Percentiles rank a stretch among this genome's conserved stretches.
Conservation (phyloP, 2,888 invertebrate genomes). For the Euzophera pinguis region DNA sequence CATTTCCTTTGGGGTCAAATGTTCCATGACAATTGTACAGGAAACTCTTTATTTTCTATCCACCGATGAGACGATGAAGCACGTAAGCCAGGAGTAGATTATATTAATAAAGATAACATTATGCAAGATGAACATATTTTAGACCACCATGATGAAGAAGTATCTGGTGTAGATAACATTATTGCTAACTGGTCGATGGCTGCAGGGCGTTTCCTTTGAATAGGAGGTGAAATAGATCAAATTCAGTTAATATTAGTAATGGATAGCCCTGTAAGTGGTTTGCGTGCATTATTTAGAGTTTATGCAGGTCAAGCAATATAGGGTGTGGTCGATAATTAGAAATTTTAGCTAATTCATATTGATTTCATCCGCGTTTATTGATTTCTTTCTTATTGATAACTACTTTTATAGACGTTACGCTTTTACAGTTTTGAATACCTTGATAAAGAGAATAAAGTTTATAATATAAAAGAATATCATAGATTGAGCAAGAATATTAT, state of each 20-base stretch:
- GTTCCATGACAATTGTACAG: conserved; percentile 61
- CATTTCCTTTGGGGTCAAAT: conserved; percentile 53
- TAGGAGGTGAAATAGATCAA: not conserved
- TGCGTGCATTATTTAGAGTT: too few relatives aligned
- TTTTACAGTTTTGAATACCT: too few relatives aligned
- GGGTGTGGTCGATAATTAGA: too few relatives aligned
- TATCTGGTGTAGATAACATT: conserved; percentile 2
- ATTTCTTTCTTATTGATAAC: too few relatives aligned
- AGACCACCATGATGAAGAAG: not conserved
- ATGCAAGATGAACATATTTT: not conserved
- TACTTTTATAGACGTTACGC: too few relatives aligned
- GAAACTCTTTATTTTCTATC: conserved; percentile 71
- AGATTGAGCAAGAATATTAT: too few relatives aligned
- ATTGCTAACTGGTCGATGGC: not conserved
- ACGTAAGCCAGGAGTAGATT: conserved; percentile 42
- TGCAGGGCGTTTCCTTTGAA: not conserved
- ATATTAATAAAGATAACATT: conserved; percentile 1
- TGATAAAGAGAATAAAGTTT: too few relatives aligned
- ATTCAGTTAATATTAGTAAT: not conserved
- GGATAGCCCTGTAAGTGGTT: not conserved
- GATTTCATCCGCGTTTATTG: too few relatives aligned
- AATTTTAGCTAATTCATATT: too few relatives aligned
- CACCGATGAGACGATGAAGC: conserved; percentile 41
- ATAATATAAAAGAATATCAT: too few relatives aligned
- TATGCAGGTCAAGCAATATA: too few relatives aligned